These are phyloP conservation scores for Drosophila miranda DNA, from an alignment of 1,140 invertebrate genomes.

Conservation along the genomic window DNA sequence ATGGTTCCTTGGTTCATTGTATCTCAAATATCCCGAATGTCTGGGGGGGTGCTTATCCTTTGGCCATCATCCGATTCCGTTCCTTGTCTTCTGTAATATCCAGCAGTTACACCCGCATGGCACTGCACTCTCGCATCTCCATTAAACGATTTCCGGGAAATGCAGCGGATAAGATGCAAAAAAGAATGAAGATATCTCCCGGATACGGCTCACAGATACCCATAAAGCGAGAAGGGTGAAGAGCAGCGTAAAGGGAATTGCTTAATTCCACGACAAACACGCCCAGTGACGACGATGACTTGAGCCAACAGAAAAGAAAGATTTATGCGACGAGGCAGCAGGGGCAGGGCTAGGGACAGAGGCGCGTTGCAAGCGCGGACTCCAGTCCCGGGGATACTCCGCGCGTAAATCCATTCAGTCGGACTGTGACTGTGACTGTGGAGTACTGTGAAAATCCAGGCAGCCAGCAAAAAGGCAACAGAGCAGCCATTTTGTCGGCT, in stretches of 20 bases:
- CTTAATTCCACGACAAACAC: slow-evolving; percentile 74
- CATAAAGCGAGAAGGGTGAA: no score
- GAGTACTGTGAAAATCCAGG: slow-evolving; percentile 29
- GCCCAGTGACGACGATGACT: slow-evolving; percentile 56
- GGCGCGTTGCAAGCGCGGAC: slow-evolving; percentile 31
- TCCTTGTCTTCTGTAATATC: no score
- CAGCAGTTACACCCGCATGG: no score
- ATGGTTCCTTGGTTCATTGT: no score
- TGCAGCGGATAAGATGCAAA: slow-evolving; percentile 15
- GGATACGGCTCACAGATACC: slow-evolving; percentile 25
- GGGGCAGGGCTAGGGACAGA: neutral
- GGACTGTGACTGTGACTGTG: no score
- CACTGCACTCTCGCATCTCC: slow-evolving; percentile 19
- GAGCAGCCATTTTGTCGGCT: slow-evolving; percentile 63
- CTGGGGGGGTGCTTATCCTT: no score
- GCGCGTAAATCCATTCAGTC: slow-evolving; percentile 64
- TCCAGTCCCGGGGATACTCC: slow-evolving; percentile 2
- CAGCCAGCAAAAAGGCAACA: slow-evolving; percentile 26
- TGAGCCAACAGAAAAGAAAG: slow-evolving; percentile 73
- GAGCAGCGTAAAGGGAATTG: slow-evolving; percentile 57
- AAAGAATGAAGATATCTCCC: slow-evolving; percentile 17
- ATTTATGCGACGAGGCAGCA: slow-evolving; percentile 59
- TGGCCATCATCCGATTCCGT: no score
- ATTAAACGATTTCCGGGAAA: slow-evolving; percentile 30
- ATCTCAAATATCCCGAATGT: no score